A percentile compares a stretch with the other conserved stretches of the same genome.
Evolutionary conservation across 2,113 vertebrate genomes (phyloP).

Genomic region (Felis catus): DNA sequence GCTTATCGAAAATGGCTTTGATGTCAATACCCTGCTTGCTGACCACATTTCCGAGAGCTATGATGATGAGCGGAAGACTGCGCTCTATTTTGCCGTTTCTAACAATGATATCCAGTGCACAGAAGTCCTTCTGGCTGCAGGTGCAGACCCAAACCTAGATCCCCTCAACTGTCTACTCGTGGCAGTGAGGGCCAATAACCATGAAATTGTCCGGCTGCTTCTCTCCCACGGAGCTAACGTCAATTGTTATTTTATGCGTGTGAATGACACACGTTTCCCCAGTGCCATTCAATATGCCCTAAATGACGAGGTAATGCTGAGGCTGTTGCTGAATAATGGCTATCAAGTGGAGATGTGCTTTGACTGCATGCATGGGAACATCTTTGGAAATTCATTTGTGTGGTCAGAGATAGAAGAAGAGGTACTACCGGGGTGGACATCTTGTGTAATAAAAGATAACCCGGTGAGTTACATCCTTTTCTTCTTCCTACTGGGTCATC

Average conservation of each 20-base stretch:
- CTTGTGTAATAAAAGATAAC: slow-evolving; percentile 84
- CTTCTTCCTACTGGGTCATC: not conserved
- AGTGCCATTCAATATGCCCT: slow-evolving; percentile 93
- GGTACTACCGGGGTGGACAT: slow-evolving; percentile 81
- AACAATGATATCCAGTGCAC: slow-evolving; percentile 90
- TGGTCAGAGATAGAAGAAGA: slow-evolving; percentile 83
- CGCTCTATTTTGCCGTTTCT: slow-evolving; percentile 89
- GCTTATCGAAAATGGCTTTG: slow-evolving; percentile 87
- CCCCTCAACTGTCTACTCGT: slow-evolving; percentile 92
- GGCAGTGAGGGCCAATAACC: slow-evolving; percentile 88
- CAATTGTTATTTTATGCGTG: slow-evolving; percentile 91
- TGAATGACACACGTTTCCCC: slow-evolving; percentile 91
- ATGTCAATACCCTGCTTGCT: slow-evolving; percentile 88
- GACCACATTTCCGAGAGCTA: slow-evolving; percentile 89
- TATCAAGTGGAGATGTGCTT: slow-evolving; percentile 91
- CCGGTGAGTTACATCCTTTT: slow-evolving; percentile 77
- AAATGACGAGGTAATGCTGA: slow-evolving; percentile 92
- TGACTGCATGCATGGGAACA: slow-evolving; percentile 88
- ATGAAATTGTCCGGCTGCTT: slow-evolving; percentile 89
- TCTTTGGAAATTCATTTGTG: slow-evolving; percentile 84
- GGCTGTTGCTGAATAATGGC: slow-evolving; percentile 90
- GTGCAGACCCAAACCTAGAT: slow-evolving; percentile 89
- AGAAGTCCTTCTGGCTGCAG: slow-evolving; percentile 86
- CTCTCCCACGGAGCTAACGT: slow-evolving; percentile 88
- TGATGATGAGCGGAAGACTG: slow-evolving; percentile 86